A percentile compares a stretch with the other conserved stretches of the same genome.
Conservation (phyloP, 2,113 vertebrate genomes). For the Labeo rohita region DNA sequence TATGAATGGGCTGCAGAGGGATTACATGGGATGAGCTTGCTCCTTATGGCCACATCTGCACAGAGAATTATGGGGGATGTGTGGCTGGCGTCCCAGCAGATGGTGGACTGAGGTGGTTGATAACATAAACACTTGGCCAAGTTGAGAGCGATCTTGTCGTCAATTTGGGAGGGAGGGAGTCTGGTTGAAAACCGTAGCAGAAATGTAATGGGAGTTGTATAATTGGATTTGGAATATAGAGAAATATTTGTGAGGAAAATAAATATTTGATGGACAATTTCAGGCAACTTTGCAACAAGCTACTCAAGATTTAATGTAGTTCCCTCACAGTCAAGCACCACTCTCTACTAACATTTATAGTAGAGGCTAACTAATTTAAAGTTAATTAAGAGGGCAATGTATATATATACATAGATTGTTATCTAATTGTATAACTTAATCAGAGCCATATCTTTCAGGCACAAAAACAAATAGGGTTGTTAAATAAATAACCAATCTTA, state of each 20-base stretch:
- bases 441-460: background rate
- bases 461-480: background rate
- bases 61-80: conserved; percentile 32
- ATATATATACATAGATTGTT: background rate
- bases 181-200: background rate
- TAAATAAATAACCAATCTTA: background rate
- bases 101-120: conserved; percentile 35
- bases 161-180: conserved; percentile 5
- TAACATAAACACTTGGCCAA: conserved; percentile 12
- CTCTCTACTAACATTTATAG: background rate
- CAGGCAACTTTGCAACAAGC: background rate
- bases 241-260: background rate
- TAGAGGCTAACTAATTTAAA: too few relatives aligned
- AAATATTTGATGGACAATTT: background rate
- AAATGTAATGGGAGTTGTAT: background rate
- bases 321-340: background rate
- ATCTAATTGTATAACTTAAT: background rate
- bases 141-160: conserved; percentile 20
- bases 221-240: background rate
- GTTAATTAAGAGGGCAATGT: background rate
- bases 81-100: conserved; percentile 23
- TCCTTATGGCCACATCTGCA: conserved; percentile 22
- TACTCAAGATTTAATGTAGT: background rate
- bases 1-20: conserved; percentile 39
- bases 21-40: conserved; percentile 32